Conservation (phyloP, 2,888 invertebrate genomes). For the Drosophila pseudotalamancana region DNA sequence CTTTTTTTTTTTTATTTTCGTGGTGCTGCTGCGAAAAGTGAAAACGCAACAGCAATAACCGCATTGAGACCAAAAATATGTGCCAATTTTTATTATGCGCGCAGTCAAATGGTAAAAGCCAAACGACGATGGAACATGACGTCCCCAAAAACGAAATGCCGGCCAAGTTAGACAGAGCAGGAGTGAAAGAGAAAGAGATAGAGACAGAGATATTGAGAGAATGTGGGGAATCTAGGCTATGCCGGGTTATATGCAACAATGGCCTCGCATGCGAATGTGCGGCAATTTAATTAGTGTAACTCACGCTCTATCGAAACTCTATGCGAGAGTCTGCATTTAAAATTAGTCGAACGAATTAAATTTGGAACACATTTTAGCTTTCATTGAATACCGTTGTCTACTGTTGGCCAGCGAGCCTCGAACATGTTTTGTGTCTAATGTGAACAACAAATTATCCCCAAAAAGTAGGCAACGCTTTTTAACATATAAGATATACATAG, state of each 20-base stretch:
- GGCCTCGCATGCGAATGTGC: slow-evolving; percentile 4
- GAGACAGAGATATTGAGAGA: neutral
- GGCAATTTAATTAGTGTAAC: slow-evolving; percentile 18
- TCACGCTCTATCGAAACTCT: neutral
- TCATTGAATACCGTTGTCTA: neutral
- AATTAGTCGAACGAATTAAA: slow-evolving; percentile 1
- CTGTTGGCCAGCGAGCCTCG: too few relatives aligned
- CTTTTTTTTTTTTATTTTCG: neutral
- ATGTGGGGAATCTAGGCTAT: neutral
- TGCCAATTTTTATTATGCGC: slow-evolving; percentile 73
- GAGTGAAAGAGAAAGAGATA: neutral
- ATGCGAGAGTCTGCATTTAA: neutral
- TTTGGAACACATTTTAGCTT: slow-evolving; percentile 1
- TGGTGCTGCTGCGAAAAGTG: slow-evolving; percentile 37
- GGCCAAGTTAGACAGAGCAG: neutral
- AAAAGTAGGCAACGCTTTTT: neutral
- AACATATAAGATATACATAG: too few relatives aligned
- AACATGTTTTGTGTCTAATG: neutral
- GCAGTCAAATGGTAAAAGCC: slow-evolving; percentile 74
- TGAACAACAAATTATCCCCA: too few relatives aligned
- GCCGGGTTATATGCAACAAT: neutral
- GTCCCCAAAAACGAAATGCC: slow-evolving; percentile 9
- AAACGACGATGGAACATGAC: slow-evolving; percentile 57
- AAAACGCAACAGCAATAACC: slow-evolving; percentile 58
- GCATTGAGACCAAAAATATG: slow-evolving; percentile 69